phyloP scores from a whole-genome alignment of 2,113 vertebrate genomes.

The Podocnemis expansa region DNA sequence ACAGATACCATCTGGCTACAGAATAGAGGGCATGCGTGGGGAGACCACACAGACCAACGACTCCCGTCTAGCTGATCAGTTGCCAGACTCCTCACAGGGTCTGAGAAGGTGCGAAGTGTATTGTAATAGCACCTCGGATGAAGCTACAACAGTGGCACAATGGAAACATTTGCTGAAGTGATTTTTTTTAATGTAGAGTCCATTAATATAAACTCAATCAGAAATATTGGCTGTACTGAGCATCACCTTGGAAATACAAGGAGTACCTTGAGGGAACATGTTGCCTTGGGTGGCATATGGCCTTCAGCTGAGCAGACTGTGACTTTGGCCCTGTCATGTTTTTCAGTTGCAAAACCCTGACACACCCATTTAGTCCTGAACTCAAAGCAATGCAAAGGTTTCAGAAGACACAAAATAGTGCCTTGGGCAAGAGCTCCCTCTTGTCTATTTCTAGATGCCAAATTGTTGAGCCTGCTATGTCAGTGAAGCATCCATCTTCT shows the following conservation, averaged over 20 bases:
- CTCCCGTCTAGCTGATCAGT: neutral
- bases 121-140: too few species aligned
- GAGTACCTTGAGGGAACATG: neutral
- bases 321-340: constrained; percentile 32
- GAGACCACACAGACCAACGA: neutral
- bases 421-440: constrained; percentile 58
- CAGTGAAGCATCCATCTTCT: constrained; percentile 29
- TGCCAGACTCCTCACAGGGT: neutral
- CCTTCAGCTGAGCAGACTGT: constrained; percentile 22
- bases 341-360: constrained; percentile 44
- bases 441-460: constrained; percentile 59
- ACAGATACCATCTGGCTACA: neutral
- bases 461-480: constrained; percentile 42
- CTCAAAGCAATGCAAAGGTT: constrained; percentile 47
- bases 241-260: neutral
- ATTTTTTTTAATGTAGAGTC: neutral
- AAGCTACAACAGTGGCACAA: neutral
- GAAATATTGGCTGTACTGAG: neutral
- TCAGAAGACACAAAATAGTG: neutral
- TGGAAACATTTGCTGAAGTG: neutral
- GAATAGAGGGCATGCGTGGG: neutral
- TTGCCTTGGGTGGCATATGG: constrained; percentile 49
- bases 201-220: neutral
- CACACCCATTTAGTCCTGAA: constrained; percentile 4
- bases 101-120: neutral